Evolutionary conservation across 2,888 invertebrate species (phyloP).

Genomic region (Busseola fusca): DNA sequence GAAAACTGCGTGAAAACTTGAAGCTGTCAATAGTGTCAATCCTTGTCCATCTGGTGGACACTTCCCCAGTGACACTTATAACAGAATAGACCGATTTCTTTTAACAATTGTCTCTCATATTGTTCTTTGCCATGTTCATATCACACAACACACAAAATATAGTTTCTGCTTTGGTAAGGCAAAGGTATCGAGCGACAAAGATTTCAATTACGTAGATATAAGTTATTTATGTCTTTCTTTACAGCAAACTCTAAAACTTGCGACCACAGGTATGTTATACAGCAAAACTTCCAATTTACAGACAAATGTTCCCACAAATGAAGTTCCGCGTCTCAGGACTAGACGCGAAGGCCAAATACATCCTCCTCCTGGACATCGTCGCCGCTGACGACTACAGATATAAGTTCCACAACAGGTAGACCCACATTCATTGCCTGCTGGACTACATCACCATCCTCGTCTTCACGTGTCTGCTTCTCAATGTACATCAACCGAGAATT

Average conservation of each 20-base stretch:
- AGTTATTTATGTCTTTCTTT: constrained; percentile 26
- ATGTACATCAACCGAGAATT: constrained; percentile 71
- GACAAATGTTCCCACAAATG: constrained; percentile 99
- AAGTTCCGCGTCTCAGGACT: constrained; percentile 99
- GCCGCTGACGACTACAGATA: constrained; percentile 99
- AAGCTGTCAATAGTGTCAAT: not conserved
- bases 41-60: not conserved
- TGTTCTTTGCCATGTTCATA: constrained; percentile 25
- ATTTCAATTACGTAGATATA: constrained; percentile 26
- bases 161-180: not conserved
- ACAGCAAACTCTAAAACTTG: constrained; percentile 32
- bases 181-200: constrained; percentile 19
- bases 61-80: not conserved
- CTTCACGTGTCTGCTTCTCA: constrained; percentile 64
- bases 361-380: constrained; percentile 99
- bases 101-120: not conserved
- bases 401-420: constrained; percentile 98
- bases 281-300: constrained; percentile 88
- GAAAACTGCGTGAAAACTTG: not conserved
- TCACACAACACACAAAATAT: constrained; percentile 30
- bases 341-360: constrained; percentile 99
- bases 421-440: constrained; percentile 74
- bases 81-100: not conserved
- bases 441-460: constrained; percentile 67
- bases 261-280: constrained; percentile 33